Evolutionary conservation across 2,888 invertebrate species (phyloP).

Genomic region (Limnephilus auricula): DNA sequence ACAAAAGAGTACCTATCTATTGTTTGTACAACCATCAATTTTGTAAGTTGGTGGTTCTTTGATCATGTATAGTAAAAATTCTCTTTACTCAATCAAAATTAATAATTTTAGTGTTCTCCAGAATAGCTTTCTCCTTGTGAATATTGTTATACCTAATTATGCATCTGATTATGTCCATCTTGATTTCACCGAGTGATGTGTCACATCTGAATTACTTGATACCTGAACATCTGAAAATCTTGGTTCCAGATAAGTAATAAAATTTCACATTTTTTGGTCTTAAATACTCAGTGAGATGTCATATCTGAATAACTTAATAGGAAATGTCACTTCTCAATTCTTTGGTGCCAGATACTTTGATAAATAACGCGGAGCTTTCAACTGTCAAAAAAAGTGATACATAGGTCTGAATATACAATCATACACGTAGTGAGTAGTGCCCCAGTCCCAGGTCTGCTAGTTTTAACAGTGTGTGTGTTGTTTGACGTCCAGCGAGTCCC

Average conservation of each 20-base stretch:
- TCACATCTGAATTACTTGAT: not conserved
- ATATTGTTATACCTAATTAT: too few relatives aligned
- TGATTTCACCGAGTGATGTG: not conserved
- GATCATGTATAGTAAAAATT: not conserved
- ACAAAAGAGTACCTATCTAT: not conserved
- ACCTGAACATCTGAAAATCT: not conserved
- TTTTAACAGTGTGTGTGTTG: constrained; percentile 45
- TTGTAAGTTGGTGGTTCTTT: too few relatives aligned
- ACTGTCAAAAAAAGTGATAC: too few relatives aligned
- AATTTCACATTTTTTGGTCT: not conserved
- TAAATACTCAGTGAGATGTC: not conserved
- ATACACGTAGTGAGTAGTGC: not conserved
- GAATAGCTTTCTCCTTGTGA: too few relatives aligned
- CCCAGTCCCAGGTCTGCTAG: not conserved
- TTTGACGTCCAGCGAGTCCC: constrained; percentile 67
- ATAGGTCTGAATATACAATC: not conserved
- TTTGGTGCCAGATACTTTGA: not conserved
- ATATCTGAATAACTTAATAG: not conserved
- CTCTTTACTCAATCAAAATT: too few relatives aligned
- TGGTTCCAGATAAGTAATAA: not conserved
- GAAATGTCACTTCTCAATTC: not conserved
- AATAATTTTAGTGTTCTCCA: too few relatives aligned
- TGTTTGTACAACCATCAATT: too few relatives aligned
- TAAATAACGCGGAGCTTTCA: too few relatives aligned
- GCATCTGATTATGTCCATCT: not conserved